Evolutionary conservation across 2,888 invertebrate species (phyloP).

Genomic region (Sphinx pinastri): DNA sequence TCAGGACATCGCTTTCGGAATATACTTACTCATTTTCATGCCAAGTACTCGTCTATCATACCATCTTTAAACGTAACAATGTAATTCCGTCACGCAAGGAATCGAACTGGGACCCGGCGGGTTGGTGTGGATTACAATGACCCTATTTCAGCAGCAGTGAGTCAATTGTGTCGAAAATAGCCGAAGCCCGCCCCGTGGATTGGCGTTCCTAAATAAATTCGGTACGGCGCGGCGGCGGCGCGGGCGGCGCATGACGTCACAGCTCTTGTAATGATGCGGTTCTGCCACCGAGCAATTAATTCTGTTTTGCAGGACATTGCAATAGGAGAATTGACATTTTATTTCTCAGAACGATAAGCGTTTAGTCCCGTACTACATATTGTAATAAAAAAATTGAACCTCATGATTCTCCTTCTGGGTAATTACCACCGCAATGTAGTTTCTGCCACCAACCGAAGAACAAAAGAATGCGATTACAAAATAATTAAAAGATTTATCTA

Average conservation of each 20-base stretch:
- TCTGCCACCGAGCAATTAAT: background rate
- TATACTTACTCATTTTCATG: background rate
- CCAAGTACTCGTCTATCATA: background rate
- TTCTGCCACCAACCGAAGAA: no score
- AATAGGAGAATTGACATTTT: no score
- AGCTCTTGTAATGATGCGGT: constrained; percentile 11
- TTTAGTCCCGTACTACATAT: no score
- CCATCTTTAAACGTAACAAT: constrained; percentile 28
- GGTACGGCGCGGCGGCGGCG: constrained; percentile 22
- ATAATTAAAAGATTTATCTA: no score
- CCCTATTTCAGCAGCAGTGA: constrained; percentile 56
- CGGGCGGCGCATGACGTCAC: constrained; percentile 33
- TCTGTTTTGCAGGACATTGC: no score
- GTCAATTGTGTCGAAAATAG: constrained; percentile 50
- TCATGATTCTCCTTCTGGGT: no score
- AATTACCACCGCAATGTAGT: no score
- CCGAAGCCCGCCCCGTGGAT: constrained; percentile 32
- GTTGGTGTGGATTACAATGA: constrained; percentile 67
- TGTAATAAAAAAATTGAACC: no score
- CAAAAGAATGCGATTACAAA: no score
- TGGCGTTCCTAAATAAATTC: constrained; percentile 22
- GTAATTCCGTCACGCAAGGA: constrained; percentile 32
- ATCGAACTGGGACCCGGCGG: constrained; percentile 37
- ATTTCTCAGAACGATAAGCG: no score
- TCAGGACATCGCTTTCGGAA: no score